Evolutionary conservation across 2,113 vertebrate genomes (phyloP).

Genomic region (Tenebrosternarchus preto): DNA sequence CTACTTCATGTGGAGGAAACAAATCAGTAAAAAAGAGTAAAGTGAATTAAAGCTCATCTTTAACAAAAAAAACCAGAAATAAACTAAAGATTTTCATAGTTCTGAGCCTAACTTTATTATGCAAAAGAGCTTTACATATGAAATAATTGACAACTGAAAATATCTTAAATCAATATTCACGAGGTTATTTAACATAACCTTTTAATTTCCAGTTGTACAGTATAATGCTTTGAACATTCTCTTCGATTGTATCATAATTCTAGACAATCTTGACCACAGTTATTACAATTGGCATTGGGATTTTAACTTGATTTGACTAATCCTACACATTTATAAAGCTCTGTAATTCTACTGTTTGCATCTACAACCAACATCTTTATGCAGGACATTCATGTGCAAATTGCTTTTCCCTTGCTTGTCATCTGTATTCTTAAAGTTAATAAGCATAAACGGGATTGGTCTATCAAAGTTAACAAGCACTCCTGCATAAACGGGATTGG

Average conservation of each 20-base stretch:
- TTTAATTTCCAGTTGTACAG: conserved; percentile 63
- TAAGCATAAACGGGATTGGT: not conserved
- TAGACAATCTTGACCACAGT: conserved; percentile 11
- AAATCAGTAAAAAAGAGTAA: too few relatives aligned
- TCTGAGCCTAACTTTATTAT: conserved; percentile 74
- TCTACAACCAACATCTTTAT: conserved; percentile 9
- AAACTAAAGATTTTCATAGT: not conserved
- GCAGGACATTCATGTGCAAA: not conserved
- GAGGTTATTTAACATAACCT: conserved; percentile 58
- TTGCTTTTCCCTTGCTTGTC: not conserved
- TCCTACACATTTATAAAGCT: conserved; percentile 4
- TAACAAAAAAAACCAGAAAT: too few relatives aligned
- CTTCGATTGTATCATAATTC: conserved; percentile 33
- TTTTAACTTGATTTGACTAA: not conserved
- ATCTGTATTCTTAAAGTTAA: not conserved
- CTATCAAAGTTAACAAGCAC: not conserved
- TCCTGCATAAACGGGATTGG: not conserved
- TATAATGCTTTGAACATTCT: conserved; percentile 56
- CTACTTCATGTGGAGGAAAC: too few relatives aligned
- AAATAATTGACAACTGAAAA: conserved; percentile 47
- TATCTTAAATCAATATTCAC: conserved; percentile 51
- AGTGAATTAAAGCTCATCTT: too few relatives aligned
- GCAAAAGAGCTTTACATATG: conserved; percentile 72
- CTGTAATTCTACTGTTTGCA: conserved; percentile 7
- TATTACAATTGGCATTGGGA: conserved; percentile 8